These are phyloP conservation scores for Phlogophora meticulosa DNA, from an alignment of 2,888 invertebrate genomes.

Conservation along the genomic window DNA sequence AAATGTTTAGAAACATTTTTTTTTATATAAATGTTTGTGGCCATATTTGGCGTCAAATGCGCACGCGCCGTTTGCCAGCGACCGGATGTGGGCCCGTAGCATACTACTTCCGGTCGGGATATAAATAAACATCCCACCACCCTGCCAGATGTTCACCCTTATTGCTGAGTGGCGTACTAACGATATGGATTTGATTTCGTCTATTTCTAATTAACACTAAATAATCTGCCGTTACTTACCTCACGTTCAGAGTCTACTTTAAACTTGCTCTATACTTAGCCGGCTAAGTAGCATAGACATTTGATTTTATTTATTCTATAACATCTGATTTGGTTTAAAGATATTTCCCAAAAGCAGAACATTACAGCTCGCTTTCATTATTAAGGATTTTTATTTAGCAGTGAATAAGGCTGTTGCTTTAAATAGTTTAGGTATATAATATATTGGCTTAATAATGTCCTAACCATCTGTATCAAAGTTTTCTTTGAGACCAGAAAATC, in stretches of 20 bases:
- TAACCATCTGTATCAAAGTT: no score
- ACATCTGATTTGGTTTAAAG: no score
- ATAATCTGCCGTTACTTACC: background rate
- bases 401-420: no score
- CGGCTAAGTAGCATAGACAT: no score
- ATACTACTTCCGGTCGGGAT: constrained; percentile 84
- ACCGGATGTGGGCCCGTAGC: constrained; percentile 85
- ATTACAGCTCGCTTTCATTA: no score
- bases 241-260: background rate
- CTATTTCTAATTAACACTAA: constrained; percentile 9
- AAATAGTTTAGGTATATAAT: no score
- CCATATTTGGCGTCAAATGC: constrained; percentile 59
- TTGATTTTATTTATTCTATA: no score
- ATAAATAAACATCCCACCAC: constrained; percentile 84
- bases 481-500: background rate
- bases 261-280: no score
- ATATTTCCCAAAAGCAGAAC: no score
- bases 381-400: no score
- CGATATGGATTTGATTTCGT: constrained; percentile 43
- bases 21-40: constrained; percentile 26
- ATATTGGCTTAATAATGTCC: no score
- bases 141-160: constrained; percentile 85
- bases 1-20: background rate
- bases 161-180: constrained; percentile 51
- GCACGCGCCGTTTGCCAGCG: constrained; percentile 73